Evolutionary conservation across 2,113 vertebrate species (phyloP), one percentile per base, ranked within the genome.

Genomic region (Hydrochoerus hydrochaeris): DNA sequence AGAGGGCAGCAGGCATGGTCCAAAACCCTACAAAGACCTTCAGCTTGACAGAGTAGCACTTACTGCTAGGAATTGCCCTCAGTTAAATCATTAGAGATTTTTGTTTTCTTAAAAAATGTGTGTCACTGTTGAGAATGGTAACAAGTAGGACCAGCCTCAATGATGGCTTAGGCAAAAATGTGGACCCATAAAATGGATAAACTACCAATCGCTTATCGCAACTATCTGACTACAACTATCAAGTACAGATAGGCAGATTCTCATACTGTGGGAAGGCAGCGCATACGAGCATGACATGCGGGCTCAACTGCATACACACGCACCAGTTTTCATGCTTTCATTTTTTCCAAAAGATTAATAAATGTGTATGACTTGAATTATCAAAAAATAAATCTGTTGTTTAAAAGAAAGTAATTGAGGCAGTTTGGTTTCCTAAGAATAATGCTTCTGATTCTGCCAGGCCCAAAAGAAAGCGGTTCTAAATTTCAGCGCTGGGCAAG

Each of bases 371-470:
- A 41, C 1, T 44, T 67, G 78, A 69, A 71, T 73, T 49, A 71
- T 65, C 69, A 80, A n/a, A 67, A 92, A 95, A 75, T 57, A 86
- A 86, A 4, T 91, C 46, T 75, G n/a, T n/a, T 91, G 93, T 92
- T 92, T n/a, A 11, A 82, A 80, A 95, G 67, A 73, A 69, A 75
- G 3, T 57, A 38, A 83, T 57, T 46, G 67, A 30, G 24, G n/a
- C n/a, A 32, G 6, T 26, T 41, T 35, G 63, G 38, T 86, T 26
- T 30, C 3, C 52, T 82, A 75, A 73, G 57, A 94, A 28, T 62
- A 7, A 20, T 7, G 4, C 26, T 57, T 30, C 60, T 46, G 10
- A 14, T 6, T 3, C 49, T 73, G 10, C 63, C 17, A 28, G 28
- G 32, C 7, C 46, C 54, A n/a, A n/a, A 86, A 30, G 44, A 52